A percentile compares a stretch with the other conserved stretches of the same genome.
Conservation (phyloP, 2,797 vertebrate genomes). For the Synanceia verrucosa region DNA sequence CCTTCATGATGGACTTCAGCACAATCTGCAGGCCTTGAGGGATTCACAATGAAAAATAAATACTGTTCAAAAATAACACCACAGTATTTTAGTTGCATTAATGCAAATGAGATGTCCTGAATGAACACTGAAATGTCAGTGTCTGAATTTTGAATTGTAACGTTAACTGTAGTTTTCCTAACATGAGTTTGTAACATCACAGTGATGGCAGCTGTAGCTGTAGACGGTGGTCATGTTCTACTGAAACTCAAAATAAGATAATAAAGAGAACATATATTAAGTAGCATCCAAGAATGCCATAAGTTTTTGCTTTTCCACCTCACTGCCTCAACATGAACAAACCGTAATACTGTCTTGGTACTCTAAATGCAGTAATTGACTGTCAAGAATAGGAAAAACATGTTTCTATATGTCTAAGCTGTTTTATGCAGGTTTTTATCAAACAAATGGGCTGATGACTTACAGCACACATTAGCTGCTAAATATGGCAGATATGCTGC, state of each 20-base stretch:
- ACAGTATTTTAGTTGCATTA: not conserved
- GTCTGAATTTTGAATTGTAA: not conserved
- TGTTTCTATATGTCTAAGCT: not conserved
- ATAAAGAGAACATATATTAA: not conserved
- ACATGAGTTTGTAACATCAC: not conserved
- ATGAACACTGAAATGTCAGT: too few relatives aligned
- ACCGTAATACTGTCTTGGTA: not conserved
- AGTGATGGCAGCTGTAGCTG: not conserved
- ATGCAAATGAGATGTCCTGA: not conserved
- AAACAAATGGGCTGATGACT: not conserved
- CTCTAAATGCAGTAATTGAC: not conserved
- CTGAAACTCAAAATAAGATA: not conserved
- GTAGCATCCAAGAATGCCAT: not conserved
- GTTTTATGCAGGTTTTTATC: not conserved
- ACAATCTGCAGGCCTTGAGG: conserved; percentile 94
- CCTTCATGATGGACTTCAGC: conserved; percentile 99
- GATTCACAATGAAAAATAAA: not conserved
- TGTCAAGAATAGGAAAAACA: not conserved
- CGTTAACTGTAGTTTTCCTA: not conserved
- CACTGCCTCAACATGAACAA: not conserved
- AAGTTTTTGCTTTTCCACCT: not conserved
- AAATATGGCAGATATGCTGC: not conserved
- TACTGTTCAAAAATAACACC: not conserved
- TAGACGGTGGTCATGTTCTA: not conserved
- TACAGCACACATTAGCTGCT: not conserved